A percentile compares a stretch with the other conserved stretches of the same genome.
These are phyloP conservation scores for Heliconius himera DNA, from an alignment of 1,140 invertebrate genomes.

Conservation along the genomic window DNA sequence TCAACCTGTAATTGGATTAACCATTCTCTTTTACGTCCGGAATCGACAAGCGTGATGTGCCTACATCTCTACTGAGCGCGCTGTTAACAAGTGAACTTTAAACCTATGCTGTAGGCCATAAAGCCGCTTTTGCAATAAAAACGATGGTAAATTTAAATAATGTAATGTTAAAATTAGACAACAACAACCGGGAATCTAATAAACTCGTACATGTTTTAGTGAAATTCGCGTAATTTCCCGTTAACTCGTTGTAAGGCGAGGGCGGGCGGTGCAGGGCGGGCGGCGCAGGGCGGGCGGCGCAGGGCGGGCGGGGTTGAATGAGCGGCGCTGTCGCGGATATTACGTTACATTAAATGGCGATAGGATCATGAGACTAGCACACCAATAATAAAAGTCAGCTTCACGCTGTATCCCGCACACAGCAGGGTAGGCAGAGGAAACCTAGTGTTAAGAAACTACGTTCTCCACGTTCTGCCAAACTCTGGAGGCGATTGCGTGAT, in stretches of 20 bases:
- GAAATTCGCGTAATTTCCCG: conserved; percentile 5
- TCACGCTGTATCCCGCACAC: no score
- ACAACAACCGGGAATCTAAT: conserved; percentile 22
- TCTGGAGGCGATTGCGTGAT: no score
- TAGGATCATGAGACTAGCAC: neutral
- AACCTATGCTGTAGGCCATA: neutral
- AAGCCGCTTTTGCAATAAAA: neutral
- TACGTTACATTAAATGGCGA: neutral
- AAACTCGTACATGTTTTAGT: conserved; percentile 18
- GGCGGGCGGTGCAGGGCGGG: neutral
- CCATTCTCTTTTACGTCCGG: conserved; percentile 38
- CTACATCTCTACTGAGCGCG: conserved; percentile 10
- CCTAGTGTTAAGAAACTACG: no score
- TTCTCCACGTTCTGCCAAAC: no score
- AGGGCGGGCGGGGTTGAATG: no score
- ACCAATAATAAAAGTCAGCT: neutral
- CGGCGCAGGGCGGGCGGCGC: neutral
- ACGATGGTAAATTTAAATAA: conserved; percentile 8
- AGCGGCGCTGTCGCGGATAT: neutral
- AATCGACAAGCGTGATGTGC: conserved; percentile 35
- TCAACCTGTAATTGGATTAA: conserved; percentile 45
- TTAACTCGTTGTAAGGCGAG: neutral
- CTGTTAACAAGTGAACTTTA: neutral
- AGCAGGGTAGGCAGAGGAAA: no score
- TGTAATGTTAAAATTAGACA: conserved; percentile 27